Base-by-base conservation (phyloP, 2,113 vertebrate genomes). In the Oryzias curvinotus region DNA sequence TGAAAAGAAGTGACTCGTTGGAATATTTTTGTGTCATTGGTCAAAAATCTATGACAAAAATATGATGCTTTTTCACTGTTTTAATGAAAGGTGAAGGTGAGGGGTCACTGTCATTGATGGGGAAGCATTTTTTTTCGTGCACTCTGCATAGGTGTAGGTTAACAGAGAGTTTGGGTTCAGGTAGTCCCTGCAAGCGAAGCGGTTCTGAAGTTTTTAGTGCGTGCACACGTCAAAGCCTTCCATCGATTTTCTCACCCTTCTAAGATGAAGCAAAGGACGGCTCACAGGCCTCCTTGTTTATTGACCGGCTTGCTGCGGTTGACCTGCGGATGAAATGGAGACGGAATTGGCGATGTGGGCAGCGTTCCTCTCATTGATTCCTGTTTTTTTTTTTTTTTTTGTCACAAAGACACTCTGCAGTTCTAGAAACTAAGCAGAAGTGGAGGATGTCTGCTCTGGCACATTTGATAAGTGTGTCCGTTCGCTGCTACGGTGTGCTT, bases 261-360 rank as follows among this genome's bases (percentile, higher is more conserved):
- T 78, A 84, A 76, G 70, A 81, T 49, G 65, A 76, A 76, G 69
- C 72, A 68, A 72, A 68, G 74, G 71, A 87, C 65, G 71, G 80
- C 67, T 72, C 48, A 67, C 73, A 69, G 79, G 63, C 78, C 75
- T 77, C 71, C 77, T 71, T 55, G 63, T 74, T 57, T 84, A 88
- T 89, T 78, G 87, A 89, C 79, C 47, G 59, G 17, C 75, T 64
- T 59, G 76, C 77, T 72, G 78, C 63, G 84, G 82, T 74, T 78
- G 84, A 82, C 74, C 81, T 65, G 80, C 62, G 81, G 83, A 83
- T 81, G 79, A 85, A 85, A 87, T 80, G 58, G 70, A 85, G 78
- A 80, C 71, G 71, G 81, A 79, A 80, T 83, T 68, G 65, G 61
- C 57, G 73, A 82, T 74, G 78, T 73, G 76, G 69, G 62, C 73